Base-by-base conservation (phyloP, 2,797 vertebrate species). In the Danionella dracula region DNA sequence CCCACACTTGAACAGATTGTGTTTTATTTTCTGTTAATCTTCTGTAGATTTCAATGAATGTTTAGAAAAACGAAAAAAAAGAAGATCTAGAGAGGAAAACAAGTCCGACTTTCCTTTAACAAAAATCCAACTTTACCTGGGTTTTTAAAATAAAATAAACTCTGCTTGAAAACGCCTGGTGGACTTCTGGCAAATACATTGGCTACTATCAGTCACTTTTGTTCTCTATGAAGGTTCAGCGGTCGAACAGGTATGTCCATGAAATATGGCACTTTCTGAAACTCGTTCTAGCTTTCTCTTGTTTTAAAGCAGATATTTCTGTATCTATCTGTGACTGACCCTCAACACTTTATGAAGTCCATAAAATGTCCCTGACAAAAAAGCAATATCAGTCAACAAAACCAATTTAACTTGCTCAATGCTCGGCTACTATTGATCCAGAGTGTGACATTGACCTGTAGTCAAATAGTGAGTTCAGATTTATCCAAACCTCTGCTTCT, bases 341-440 rank as follows among this genome's bases (percentile, higher is more conserved):
- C n/a, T 40, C 23, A 62, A 54, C 21, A 19, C 46, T 48, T 55
- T 49, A 56, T 41, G 23, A 56, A 41, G n/a, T 38, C 19, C 29
- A 65, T 54, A 54, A 65, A 35, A 17, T 21, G 51, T n/a, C 4
- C 7, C 53, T 66, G 63, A 66, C 42, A 57, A 34, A 31, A 27
- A 49, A 38, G 45, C 45, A 57, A 50, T 46, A 66, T 1, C 6
- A 21, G 29, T 7, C 38, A 32, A 54, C 45, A 57, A 44, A 17
- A 8, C 4, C 0, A 15, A 44, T 41, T 57, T 44, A 19, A 57
- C 38, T 42, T 19, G 12, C 55, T n/a, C 40, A 44, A 19, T 44
- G 7, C 56, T 31, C 16, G 10, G 40, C 29, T 34, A 8, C 31
- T 51, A 58, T 58, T 44, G 55, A 44, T 58, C 56, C 40, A 32